A percentile compares a stretch with the other conserved stretches of the same genome.
Evolutionary conservation across 2,797 vertebrate genomes (phyloP).

Genomic region (Melanotaenia boesemani): DNA sequence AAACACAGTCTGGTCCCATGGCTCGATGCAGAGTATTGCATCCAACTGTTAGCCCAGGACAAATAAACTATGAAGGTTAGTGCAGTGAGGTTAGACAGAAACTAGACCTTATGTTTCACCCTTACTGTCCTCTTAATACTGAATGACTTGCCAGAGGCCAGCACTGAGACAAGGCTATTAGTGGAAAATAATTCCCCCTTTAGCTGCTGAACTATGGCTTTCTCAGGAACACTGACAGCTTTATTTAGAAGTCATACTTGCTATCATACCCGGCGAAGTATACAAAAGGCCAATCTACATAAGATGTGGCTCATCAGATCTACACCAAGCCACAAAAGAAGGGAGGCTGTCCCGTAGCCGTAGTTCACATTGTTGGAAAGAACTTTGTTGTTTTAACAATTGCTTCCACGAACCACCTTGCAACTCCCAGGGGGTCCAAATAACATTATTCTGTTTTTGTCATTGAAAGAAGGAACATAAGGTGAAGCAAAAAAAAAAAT

Average conservation of each 20-base stretch:
- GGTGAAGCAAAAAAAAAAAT: constrained; percentile 7
- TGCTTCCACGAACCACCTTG: constrained; percentile 28
- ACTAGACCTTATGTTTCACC: constrained; percentile 51
- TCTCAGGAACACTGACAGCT: constrained; percentile 66
- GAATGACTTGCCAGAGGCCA: constrained; percentile 48
- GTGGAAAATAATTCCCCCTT: constrained; percentile 50
- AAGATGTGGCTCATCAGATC: constrained; percentile 25
- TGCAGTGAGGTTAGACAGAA: constrained; percentile 39
- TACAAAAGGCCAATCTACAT: constrained; percentile 46
- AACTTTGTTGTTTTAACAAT: constrained; percentile 31
- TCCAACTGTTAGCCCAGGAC: constrained; percentile 35
- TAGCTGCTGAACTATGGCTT: constrained; percentile 40
- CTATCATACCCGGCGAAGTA: constrained; percentile 20
- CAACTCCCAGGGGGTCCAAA: constrained; percentile 8
- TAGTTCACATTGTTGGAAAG: constrained; percentile 22
- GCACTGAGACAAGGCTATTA: constrained; percentile 51
- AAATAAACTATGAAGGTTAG: constrained; percentile 42
- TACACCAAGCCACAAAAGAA: not conserved
- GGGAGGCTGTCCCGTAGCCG: constrained; percentile 26
- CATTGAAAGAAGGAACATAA: constrained; percentile 19
- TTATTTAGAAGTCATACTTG: constrained; percentile 73
- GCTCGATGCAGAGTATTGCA: constrained; percentile 16
- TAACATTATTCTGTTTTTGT: constrained; percentile 20
- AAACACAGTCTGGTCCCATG: constrained; percentile 21
- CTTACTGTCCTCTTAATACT: constrained; percentile 47